Base-by-base conservation (phyloP, 2,797 vertebrate genomes). In the Schizopygopsis pylzovi region DNA sequence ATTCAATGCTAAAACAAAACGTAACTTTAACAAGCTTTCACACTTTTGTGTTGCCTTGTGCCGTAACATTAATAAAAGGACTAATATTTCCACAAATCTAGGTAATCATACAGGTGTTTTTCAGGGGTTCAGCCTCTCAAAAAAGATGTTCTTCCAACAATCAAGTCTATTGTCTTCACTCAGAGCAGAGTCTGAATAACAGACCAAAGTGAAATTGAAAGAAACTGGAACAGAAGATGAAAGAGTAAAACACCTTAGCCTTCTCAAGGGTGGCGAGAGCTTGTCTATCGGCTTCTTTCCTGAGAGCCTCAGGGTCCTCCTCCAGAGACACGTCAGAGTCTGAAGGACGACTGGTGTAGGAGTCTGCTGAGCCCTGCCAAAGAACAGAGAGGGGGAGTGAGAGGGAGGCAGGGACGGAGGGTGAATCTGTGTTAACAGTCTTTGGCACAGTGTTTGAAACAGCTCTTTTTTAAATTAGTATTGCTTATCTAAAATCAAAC, bases 241-340 rank as follows among this genome's bases (percentile, higher is more conserved):
- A 54, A 54, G 41, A 28, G 39, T 47, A 61, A 28, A 28, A 49
- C 16, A 99, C 98, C 97, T 99, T 99, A 89, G 98, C 98, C 93
- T 99, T 99, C 93, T 99, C 98, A 2, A 99, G 97, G 81, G 98
- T 98, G 3, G 98, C 98, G 87, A 99, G 94, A 22, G 98, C 98
- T 94, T 99, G 98, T 90, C 97, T 96, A 93, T 99, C 98, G 0
- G 98, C 98, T 89, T 99, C 98, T 90, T 97, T 98, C 91, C 96
- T 96, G 93, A 99, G 94, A 20, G 98, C 98, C 90, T 99, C 98
- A 0, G 98, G 95, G 85, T 99, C 98, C 92, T 99, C 98, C 92
- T 99, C 98, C 94, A 99, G 94, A 49, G 98, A 99, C 88, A 98
- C 97, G 0, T 99, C 98, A 0, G 98, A 99, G 93, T 99, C 98